Base-by-base conservation (phyloP, 2,113 vertebrate species). In the Urocolius indicus region DNA sequence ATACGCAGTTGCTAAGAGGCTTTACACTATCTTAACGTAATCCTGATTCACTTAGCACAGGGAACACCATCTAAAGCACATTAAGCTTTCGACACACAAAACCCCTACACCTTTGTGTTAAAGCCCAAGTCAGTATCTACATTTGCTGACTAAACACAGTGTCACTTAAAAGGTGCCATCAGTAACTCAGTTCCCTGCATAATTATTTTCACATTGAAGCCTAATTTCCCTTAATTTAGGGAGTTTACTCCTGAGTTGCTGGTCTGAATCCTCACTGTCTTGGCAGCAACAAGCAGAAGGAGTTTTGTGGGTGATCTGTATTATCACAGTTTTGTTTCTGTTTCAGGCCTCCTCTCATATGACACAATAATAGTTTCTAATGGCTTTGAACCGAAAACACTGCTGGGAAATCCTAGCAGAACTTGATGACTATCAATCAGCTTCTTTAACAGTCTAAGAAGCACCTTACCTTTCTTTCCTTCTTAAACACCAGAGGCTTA, bases 371-470 rank as follows among this genome's bases (percentile, higher is more conserved):
- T 43, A 45, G n/a, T 46, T 85, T 36, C 21, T 72, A 26, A 88
- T 24, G 49, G 23, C 16, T 66, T 83, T 83, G 55, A 80, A 69
- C 51, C 48, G 27, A 59, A 86, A 46, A 66, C 41, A 57, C 49
- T 55, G 13, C 43, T 55, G 29, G 55, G 30, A 73, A 86, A 58
- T 88, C 46, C 63, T 67, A 55, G 38, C 38, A 63, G 34, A 74
- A 46, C 92, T 84, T 84, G 86, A 63, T 45, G 36, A 73, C 48
- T 30, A 77, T 67, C 34, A 62, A 5, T 43, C 63, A 90, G 45
- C 55, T 86, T 93, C 79, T 86, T 81, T 84, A 88, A 52, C 36
- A 71, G 79, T 46, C 59, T 66, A 63, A 87, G 67, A 78, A 92
- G 32, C 59, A 81, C 51, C 57, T 95, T 81, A 69, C 34, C 23